Conservation (phyloP, 2,797 vertebrate species). For the Trichosurus vulpecula region DNA sequence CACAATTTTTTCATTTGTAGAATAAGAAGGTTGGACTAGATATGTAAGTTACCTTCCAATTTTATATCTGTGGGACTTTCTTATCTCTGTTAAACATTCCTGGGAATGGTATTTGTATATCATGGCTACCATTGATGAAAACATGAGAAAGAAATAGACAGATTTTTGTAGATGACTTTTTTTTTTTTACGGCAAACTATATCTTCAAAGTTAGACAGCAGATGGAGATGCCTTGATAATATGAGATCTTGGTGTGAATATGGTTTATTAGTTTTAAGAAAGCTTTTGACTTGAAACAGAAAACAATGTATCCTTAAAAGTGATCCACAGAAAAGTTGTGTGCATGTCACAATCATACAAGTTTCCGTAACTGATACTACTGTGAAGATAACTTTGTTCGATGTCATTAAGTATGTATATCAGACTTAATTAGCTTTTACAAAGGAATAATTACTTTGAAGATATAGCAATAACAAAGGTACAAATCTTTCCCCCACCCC, state of each 20-base stretch:
- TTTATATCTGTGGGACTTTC: not conserved
- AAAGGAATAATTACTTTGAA: not conserved
- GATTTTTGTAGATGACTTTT: not conserved
- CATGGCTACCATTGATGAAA: not conserved
- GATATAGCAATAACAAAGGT: not conserved
- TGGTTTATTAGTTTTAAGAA: not conserved
- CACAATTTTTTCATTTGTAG: not conserved
- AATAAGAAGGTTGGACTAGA: not conserved
- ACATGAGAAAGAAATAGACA: not conserved
- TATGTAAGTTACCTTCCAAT: not conserved
- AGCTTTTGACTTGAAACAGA: not conserved
- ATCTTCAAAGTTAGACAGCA: not conserved
- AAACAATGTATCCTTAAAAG: not conserved
- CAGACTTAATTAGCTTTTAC: not conserved
- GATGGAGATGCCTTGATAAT: not conserved
- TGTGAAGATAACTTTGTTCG: not conserved
- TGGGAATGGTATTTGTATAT: not conserved
- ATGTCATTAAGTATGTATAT: not conserved
- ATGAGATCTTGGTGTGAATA: not conserved
- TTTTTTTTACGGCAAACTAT: not conserved
- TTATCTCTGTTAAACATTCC: not conserved
- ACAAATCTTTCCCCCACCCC: not conserved
- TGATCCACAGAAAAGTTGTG: not conserved
- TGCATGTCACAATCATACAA: not conserved
- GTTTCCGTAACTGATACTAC: not conserved